Percentiles rank a stretch among this genome's conserved stretches.
Conservation (phyloP, 2,888 invertebrate species). For the Onthophagus sagittarius region DNA sequence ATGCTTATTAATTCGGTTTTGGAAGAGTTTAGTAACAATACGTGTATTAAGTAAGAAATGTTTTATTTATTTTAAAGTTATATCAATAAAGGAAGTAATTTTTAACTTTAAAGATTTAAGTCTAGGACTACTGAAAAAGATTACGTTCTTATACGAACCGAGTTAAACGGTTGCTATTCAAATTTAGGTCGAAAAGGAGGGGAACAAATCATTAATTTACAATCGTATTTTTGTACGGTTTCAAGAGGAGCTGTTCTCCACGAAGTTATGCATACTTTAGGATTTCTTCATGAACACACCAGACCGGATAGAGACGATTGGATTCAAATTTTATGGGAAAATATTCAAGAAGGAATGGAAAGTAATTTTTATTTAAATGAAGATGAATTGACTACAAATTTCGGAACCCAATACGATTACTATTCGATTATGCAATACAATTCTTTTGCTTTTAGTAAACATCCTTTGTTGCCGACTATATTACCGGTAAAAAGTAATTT, state of each 20-base stretch:
- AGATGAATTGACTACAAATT: slow-evolving; percentile 56
- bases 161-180: too few species aligned
- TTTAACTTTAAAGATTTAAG: too few species aligned
- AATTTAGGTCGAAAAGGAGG: slow-evolving; percentile 68
- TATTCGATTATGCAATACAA: slow-evolving; percentile 84
- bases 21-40: too few species aligned
- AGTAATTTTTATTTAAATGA: slow-evolving; percentile 69
- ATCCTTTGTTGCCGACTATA: slow-evolving; percentile 41
- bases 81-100: too few species aligned
- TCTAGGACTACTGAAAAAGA: too few species aligned
- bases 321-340: slow-evolving; percentile 63
- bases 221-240: slow-evolving; percentile 63
- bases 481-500: too few species aligned
- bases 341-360: slow-evolving; percentile 58
- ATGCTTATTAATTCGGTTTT: too few species aligned
- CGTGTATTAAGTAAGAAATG: too few species aligned
- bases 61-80: too few species aligned
- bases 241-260: slow-evolving; percentile 73
- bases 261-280: slow-evolving; percentile 74
- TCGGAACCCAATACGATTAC: slow-evolving; percentile 72
- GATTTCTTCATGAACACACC: slow-evolving; percentile 81
- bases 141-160: too few species aligned
- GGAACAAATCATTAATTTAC: slow-evolving; percentile 68
- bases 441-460: slow-evolving; percentile 69
- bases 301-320: slow-evolving; percentile 69